A percentile compares a stretch with the other conserved stretches of the same genome.
phyloP scores from a whole-genome alignment of 2,797 vertebrate species.

The Ctenopoma kingsleyae region DNA sequence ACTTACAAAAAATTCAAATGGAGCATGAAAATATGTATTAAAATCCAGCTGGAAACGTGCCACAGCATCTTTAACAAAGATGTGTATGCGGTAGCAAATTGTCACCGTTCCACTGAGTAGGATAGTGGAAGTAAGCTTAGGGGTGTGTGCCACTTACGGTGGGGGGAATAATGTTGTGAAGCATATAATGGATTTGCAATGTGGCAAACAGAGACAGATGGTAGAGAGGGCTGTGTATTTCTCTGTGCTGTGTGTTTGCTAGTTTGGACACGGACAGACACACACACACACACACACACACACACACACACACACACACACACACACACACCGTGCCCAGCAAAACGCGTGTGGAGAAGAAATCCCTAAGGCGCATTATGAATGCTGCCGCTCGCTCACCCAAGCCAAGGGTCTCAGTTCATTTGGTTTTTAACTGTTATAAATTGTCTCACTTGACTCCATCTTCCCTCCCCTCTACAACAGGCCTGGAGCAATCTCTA shows the following conservation, averaged over 20 bases:
- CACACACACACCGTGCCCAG: conserved; percentile 26
- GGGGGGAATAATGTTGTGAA: conserved; percentile 77
- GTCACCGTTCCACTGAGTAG: conserved; percentile 68
- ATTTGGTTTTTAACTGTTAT: conserved; percentile 83
- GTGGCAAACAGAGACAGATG: conserved; percentile 82
- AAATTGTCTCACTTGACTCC: conserved; percentile 82
- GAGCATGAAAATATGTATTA: conserved; percentile 75
- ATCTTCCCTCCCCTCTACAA: conserved; percentile 70
- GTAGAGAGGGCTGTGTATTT: conserved; percentile 67
- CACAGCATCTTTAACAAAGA: conserved; percentile 69
- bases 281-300: conserved; percentile 31
- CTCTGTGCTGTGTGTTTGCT: conserved; percentile 53
- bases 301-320: conserved; percentile 32
- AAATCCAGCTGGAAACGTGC: conserved; percentile 75
- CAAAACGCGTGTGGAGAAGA: conserved; percentile 59
- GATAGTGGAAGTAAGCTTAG: conserved; percentile 71
- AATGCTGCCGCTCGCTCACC: conserved; percentile 73
- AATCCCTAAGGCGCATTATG: conserved; percentile 79
- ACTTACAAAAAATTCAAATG: conserved; percentile 71
- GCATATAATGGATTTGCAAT: conserved; percentile 82
- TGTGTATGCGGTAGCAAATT: conserved; percentile 61
- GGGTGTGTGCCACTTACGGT: conserved; percentile 75
- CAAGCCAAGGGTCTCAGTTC: conserved; percentile 80
- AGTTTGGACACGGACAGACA: conserved; percentile 47
- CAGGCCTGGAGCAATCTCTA: conserved; percentile 57